phyloP scores from a whole-genome alignment of 1,140 invertebrate genomes.

The Drosophila grimshawi region DNA sequence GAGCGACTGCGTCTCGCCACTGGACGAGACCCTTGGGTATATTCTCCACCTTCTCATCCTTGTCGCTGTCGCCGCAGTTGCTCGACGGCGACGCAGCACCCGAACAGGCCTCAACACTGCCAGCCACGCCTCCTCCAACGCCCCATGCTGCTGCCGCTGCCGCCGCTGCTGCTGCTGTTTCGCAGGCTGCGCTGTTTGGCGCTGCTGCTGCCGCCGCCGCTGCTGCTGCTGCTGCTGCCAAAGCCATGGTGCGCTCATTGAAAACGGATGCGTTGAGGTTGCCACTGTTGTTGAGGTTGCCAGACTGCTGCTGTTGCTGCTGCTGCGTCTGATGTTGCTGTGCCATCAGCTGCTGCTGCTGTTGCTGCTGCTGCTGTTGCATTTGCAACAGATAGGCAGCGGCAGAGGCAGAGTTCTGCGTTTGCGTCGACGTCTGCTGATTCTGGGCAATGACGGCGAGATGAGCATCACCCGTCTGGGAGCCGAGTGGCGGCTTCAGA shows the following conservation, averaged over 20 bases:
- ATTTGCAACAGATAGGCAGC: slow-evolving; percentile 74
- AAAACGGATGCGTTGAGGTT: slow-evolving; percentile 73
- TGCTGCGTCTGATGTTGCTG: slow-evolving; percentile 61
- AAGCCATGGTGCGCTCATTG: slow-evolving; percentile 78
- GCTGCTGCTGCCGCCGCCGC: slow-evolving; percentile 17
- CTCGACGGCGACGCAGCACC: slow-evolving; percentile 76
- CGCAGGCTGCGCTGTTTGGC: background rate
- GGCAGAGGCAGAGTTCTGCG: slow-evolving; percentile 77
- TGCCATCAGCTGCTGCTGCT: slow-evolving; percentile 57
- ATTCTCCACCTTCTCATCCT: slow-evolving; percentile 83
- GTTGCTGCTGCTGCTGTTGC: slow-evolving; percentile 76
- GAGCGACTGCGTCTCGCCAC: slow-evolving; percentile 95
- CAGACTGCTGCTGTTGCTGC: slow-evolving; percentile 52
- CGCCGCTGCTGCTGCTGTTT: slow-evolving; percentile 49
- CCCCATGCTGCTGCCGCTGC: background rate
- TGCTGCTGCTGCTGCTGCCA: slow-evolving; percentile 70
- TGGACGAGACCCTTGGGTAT: slow-evolving; percentile 90
- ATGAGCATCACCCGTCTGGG: slow-evolving; percentile 84
- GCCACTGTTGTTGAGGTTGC: slow-evolving; percentile 27
- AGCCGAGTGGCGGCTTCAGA: slow-evolving; percentile 95
- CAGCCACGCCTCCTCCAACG: slow-evolving; percentile 3
- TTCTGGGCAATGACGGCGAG: slow-evolving; percentile 83
- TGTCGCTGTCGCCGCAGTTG: slow-evolving; percentile 79
- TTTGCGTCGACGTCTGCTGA: slow-evolving; percentile 75
- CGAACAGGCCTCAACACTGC: slow-evolving; percentile 54